phyloP scores from a whole-genome alignment of 2,113 vertebrate species.

The Bubo scandiacus region DNA sequence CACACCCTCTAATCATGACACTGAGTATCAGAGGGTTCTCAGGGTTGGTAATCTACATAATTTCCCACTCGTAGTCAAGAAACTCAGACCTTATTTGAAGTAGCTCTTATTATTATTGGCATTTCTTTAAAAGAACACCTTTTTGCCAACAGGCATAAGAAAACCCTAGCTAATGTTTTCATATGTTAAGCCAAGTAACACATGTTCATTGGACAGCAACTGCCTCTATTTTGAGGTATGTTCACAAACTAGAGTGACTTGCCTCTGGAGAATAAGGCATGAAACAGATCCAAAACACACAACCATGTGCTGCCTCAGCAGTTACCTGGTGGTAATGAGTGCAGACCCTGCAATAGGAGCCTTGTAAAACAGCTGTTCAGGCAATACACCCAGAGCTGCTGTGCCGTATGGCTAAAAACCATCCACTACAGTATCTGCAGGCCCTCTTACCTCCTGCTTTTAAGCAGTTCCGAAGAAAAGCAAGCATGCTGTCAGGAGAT shows the following conservation, averaged over 20 bases:
- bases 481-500: background rate
- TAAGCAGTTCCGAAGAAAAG: background rate
- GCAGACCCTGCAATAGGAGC: background rate
- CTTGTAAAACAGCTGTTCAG: background rate
- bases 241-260: background rate
- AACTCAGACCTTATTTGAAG: constrained; percentile 45
- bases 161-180: constrained; percentile 36
- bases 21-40: constrained; percentile 20
- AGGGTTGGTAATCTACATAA: constrained; percentile 59
- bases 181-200: constrained; percentile 20
- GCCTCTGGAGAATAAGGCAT: background rate
- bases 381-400: background rate
- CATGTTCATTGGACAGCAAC: constrained; percentile 33
- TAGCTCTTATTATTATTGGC: constrained; percentile 55
- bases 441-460: background rate
- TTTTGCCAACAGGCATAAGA: constrained; percentile 43
- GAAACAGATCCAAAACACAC: constrained; percentile 21
- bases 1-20: constrained; percentile 53
- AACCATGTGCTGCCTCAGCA: background rate
- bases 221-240: constrained; percentile 21
- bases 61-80: constrained; percentile 48
- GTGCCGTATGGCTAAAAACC: background rate
- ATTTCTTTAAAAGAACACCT: constrained; percentile 42
- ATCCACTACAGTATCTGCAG: background rate
- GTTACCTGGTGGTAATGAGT: background rate